Percentiles rank a stretch among this genome's conserved stretches.
Evolutionary conservation across 2,113 vertebrate genomes (phyloP).

Genomic region (Struthio camelus): DNA sequence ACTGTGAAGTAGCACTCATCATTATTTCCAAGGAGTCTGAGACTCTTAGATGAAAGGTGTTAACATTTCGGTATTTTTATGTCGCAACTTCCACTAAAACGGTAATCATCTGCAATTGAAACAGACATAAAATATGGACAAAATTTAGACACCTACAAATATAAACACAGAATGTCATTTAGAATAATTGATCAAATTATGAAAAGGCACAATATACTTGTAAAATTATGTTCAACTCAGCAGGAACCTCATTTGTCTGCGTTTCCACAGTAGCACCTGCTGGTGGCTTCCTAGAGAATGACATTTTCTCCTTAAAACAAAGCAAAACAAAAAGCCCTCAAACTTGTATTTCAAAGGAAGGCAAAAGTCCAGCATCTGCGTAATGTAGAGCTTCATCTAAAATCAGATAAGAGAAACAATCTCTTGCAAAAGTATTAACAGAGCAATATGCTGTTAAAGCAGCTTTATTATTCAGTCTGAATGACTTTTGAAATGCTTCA

Average conservation of each 20-base stretch:
- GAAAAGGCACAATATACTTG: not conserved
- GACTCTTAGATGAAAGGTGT: not conserved
- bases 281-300: not conserved
- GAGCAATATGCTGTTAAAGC: not conserved
- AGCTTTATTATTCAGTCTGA: not conserved
- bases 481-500: not conserved
- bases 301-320: not conserved
- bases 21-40: not conserved
- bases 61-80: not conserved
- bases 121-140: not conserved
- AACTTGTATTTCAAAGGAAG: not conserved
- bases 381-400: slow-evolving; percentile 10
- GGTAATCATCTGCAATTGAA: not conserved
- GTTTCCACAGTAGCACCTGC: not conserved
- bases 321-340: not conserved
- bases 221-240: not conserved
- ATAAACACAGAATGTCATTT: not conserved
- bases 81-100: not conserved
- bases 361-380: slow-evolving; percentile 3
- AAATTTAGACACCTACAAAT: not conserved
- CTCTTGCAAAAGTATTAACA: not conserved
- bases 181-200: not conserved
- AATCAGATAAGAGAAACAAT: slow-evolving; percentile 17
- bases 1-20: not conserved
- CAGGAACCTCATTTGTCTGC: not conserved